These are phyloP conservation scores for Trissolcus brochymenae DNA, from an alignment of 2,888 invertebrate species.

Conservation along the genomic window DNA sequence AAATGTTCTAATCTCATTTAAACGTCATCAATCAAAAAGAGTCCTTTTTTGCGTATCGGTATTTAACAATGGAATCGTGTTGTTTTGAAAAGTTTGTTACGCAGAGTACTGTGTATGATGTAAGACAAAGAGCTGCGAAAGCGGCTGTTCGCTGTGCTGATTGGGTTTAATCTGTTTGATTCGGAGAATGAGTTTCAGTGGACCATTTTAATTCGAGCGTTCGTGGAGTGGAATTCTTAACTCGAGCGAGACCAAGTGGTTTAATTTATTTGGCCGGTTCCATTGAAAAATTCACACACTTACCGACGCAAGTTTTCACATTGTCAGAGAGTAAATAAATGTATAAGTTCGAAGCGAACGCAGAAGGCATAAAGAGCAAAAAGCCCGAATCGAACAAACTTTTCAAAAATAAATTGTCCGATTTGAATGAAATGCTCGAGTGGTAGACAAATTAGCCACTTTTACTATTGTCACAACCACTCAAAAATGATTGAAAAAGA, in stretches of 20 bases:
- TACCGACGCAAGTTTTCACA: not conserved
- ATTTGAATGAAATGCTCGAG: too few species aligned
- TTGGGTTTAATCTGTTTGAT: constrained; percentile 74
- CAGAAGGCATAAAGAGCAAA: not conserved
- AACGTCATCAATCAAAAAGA: too few species aligned
- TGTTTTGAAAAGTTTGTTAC: constrained; percentile 11
- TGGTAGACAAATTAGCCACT: too few species aligned
- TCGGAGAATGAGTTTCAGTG: constrained; percentile 73
- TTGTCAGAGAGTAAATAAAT: too few species aligned
- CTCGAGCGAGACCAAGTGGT: constrained; percentile 41
- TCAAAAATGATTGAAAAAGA: too few species aligned
- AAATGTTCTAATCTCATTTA: too few species aligned
- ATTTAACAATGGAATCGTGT: not conserved
- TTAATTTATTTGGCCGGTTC: constrained; percentile 40
- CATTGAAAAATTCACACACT: constrained; percentile 25
- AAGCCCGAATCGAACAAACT: too few species aligned
- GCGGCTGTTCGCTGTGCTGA: constrained; percentile 62
- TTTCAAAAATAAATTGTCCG: too few species aligned
- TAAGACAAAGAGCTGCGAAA: constrained; percentile 46
- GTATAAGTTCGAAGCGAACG: too few species aligned
- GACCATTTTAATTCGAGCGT: constrained; percentile 71
- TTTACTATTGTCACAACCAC: too few species aligned
- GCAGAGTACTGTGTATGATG: constrained; percentile 25
- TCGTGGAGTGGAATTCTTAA: constrained; percentile 60
- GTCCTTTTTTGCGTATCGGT: not conserved